Evolutionary conservation across 2,113 vertebrate species (phyloP), one percentile per base, ranked within the genome.

Genomic region (Gallinago media): DNA sequence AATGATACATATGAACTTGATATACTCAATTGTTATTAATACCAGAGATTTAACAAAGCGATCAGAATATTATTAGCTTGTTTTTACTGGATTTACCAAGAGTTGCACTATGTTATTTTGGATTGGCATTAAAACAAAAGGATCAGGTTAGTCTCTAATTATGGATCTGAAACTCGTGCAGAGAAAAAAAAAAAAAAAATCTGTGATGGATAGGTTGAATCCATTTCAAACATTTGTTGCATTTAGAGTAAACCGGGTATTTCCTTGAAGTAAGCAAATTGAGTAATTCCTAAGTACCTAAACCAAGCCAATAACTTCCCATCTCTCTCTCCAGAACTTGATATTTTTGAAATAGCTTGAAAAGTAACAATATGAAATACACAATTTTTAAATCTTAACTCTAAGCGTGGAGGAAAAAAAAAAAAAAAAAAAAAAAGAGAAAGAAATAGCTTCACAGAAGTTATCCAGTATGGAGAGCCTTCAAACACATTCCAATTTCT

Each of bases 191-290:
- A 15, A 32, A 88, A 91, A 82, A 3, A 38, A 38, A 18, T 77
- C 63, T 68, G 88, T 67, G 63, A 94, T 77, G 62, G 82, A 79
- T 59, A 95, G 11, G 38, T 93, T 93, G 79, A 97, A 96, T 36
- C 26, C 54, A 85, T 47, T 94, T 97, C 85, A 98, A 97, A 75
- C 95, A 96, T 95, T 92, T 92, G 46, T 83, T 95, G 63, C 36
- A 76, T 87, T 75, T 88, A 92, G 22, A 92, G 55, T 61, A 59
- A 96, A 96, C 58, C 40, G 50, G 14, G n/a, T 95, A 93, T 95
- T 96, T 95, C 88, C 94, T 96, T 63, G 76, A 97, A 96, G 72
- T 71, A 87, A 97, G 84, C 27, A 95, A 93, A 52, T 36, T 63
- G 66, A 96, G 85, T 94, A 94, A 95, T 94, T 95, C 54, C 4